A percentile compares a stretch with the other conserved stretches of the same genome.
Evolutionary conservation across 1,140 invertebrate genomes (phyloP).

Genomic region (Formica selysi): DNA sequence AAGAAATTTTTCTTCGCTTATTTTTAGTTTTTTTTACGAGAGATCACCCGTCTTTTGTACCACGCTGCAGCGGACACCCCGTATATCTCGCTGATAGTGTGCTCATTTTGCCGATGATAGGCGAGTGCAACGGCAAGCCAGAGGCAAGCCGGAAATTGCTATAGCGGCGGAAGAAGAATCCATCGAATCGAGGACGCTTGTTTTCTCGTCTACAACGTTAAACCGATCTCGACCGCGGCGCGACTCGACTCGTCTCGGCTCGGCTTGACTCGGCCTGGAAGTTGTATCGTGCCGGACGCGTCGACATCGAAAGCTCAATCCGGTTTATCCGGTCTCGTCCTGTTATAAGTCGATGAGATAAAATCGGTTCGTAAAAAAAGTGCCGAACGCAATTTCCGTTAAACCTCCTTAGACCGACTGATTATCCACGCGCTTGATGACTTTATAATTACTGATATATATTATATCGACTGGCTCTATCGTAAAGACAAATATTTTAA

Average conservation of each 20-base stretch:
- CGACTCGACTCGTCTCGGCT: constrained; percentile 1
- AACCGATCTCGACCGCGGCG: constrained; percentile 63
- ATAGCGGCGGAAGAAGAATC: constrained; percentile 71
- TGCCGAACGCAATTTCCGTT: constrained; percentile 47
- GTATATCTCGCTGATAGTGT: background rate
- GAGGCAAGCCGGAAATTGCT: constrained; percentile 70
- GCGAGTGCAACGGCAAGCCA: constrained; percentile 32
- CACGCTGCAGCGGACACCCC: constrained; percentile 13
- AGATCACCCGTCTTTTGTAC: background rate
- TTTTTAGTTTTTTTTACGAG: background rate
- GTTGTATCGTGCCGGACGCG: constrained; percentile 44
- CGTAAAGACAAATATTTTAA: background rate
- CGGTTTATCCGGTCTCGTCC: constrained; percentile 70
- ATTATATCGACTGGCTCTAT: constrained; percentile 19
- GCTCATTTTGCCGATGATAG: constrained; percentile 18
- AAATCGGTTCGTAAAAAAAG: constrained; percentile 60
- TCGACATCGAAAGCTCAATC: constrained; percentile 70
- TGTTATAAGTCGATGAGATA: constrained; percentile 58
- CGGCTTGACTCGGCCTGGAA: constrained; percentile 15
- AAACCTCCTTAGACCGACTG: constrained; percentile 30
- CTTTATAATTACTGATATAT: constrained; percentile 49
- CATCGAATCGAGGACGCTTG: constrained; percentile 74
- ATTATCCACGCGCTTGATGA: constrained; percentile 52
- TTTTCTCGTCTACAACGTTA: constrained; percentile 69
- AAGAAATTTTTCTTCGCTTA: background rate